Conservation (phyloP, 2,113 vertebrate species). For the Vanacampus margaritifer region DNA sequence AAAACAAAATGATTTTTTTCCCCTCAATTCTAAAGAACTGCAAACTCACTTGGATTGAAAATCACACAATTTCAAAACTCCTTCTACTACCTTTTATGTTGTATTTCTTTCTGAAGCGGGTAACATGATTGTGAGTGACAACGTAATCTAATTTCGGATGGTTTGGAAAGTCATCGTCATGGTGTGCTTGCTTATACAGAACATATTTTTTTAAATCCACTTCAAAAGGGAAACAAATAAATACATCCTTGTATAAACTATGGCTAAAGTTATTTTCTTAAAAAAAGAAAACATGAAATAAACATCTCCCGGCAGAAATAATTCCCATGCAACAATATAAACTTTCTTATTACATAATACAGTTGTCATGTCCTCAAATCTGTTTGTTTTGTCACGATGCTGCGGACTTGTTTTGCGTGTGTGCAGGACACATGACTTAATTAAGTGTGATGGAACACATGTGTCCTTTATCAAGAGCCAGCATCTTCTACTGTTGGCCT, state of each 20-base stretch:
- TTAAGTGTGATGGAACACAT: slow-evolving; percentile 74
- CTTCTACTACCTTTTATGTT: background rate
- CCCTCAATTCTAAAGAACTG: no score
- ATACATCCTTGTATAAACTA: slow-evolving; percentile 1
- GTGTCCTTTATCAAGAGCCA: slow-evolving; percentile 68
- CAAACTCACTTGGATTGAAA: no score
- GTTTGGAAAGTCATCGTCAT: slow-evolving; percentile 62
- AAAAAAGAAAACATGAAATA: slow-evolving; percentile 9
- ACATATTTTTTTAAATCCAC: slow-evolving; percentile 6
- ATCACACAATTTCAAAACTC: no score
- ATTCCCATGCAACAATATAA: slow-evolving; percentile 52
- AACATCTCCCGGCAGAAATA: slow-evolving; percentile 24
- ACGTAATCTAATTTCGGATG: slow-evolving; percentile 72
- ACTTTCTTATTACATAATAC: slow-evolving; percentile 58
- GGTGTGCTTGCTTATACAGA: slow-evolving; percentile 58
- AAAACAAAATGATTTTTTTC: no score
- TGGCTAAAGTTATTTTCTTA: slow-evolving; percentile 25
- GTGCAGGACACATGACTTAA: slow-evolving; percentile 70
- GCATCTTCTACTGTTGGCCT: slow-evolving; percentile 69
- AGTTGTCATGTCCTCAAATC: slow-evolving; percentile 67
- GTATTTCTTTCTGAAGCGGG: slow-evolving; percentile 36
- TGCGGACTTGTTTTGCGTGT: slow-evolving; percentile 53
- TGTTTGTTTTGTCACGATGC: slow-evolving; percentile 70
- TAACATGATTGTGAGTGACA: slow-evolving; percentile 48
- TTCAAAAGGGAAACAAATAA: background rate